Evolutionary conservation across 1,140 invertebrate genomes (phyloP), one percentile per base, ranked within the genome.

Genomic region (Bombus confusus): DNA sequence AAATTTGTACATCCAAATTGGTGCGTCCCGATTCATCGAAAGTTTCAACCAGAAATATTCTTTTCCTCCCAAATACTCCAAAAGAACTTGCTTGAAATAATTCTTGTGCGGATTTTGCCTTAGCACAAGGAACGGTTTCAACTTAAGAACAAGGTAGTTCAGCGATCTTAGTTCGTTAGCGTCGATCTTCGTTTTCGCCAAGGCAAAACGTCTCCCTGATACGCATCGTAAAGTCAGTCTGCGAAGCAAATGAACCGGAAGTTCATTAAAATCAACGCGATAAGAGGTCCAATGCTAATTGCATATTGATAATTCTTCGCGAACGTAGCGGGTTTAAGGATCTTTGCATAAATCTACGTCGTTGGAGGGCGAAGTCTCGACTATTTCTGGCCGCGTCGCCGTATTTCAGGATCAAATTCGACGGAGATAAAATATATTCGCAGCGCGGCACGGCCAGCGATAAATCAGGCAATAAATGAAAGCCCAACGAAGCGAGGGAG

Each of bases 401-500:
- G 88, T 89, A 89, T 88, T 89, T 89, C 87, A 89, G 87, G 85
- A 89, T 89, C 88, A 89, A 89, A 89, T 89, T 83, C 87, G 80
- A 80, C 84, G 77, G 87, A 86, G 84, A 85, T 86, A 86, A 89
- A 89, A 89, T 90, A 90, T 89, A 89, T 84, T 86, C 88, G 81
- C 62, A 72, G 73, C 73, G 39, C 47, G 22, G 69, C 77, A 31
- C 47, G 13, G 72, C 72, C n/a, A 82, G 59, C 86, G 81, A 90
- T 90, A 90, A 90, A 90, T 90, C 88, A 89, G 88, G 85, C 85
- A 90, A 90, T 90, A 90, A 90, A 87, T 85, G 85, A 87, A 90
- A 90, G 81, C 88, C 88, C 80, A 81, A 87, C 85, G 85, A 83
- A 64, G 85, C 88, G 79, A 84, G 72, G 72, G 85, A 84, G 77